Evolutionary conservation across 2,888 invertebrate genomes (phyloP), one percentile per base, ranked within the genome.

Genomic region (Nymphalis urticae): DNA sequence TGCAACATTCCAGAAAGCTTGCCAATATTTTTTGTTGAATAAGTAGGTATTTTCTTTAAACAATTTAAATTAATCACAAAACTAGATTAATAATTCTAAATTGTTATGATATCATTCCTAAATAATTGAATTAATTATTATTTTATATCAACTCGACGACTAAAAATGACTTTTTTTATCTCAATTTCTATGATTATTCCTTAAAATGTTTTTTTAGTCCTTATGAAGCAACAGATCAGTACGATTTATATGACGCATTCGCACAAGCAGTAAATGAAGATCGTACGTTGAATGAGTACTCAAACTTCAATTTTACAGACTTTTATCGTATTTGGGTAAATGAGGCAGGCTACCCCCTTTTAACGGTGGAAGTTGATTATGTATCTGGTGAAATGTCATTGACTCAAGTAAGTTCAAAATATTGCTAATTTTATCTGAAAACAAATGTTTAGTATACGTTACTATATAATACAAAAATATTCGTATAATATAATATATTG

Each of bases 271-370:
- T 82, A 4, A 77, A 73, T 1, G 81, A 82, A 59, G 90, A 87
- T 17, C 70, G 74, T 0, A 83, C 90, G 4, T 74, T 93, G 27
- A 76, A 69, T 9, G 78, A 77, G n/a, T 87, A 89, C 36, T 36
- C 72, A 0, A 71, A 84, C 51, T 92, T 94, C 75, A 73, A 85
- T 50, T 86, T 93, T 66, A 75, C 81, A 48, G 86, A 89, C 6
- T 94, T 94, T 64, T 95, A 95, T 80, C 87, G 89, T 17, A 86
- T 93, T 6, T 96, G 95, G 95, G 94, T 95, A 0, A 92, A 93
- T 59, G 92, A 94, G 72, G 86, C 93, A 47, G 95, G 95, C 0
- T 95, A 93, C 75, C 95, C 95, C 0, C 81, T 95, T 13, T 75
- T 95, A 2, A 89, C 81, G 3, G 94, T 95, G 0, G 79, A 83